Percentiles rank a stretch among this genome's conserved stretches.
These are phyloP conservation scores for Monoplex corrugatus DNA, from an alignment of 2,888 invertebrate genomes.

Conservation along the genomic window DNA sequence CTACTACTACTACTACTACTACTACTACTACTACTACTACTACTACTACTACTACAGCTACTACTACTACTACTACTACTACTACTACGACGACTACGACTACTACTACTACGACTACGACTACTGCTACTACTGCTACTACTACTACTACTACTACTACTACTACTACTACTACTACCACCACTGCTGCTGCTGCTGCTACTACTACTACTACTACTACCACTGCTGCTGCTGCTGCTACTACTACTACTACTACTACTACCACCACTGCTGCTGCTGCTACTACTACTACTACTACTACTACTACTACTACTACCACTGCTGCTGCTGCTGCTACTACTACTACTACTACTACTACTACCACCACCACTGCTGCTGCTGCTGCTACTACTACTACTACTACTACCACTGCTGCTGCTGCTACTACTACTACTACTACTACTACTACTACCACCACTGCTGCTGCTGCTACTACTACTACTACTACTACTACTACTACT, in stretches of 20 bases:
- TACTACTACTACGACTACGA: background rate
- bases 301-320: conserved; percentile 26
- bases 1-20: no score
- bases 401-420: background rate
- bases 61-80: no score
- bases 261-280: conserved; percentile 21
- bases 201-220: conserved; percentile 40
- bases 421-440: background rate
- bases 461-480: background rate
- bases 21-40: no score
- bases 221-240: no score
- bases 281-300: conserved; percentile 36
- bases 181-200: conserved; percentile 37
- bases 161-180: conserved; percentile 44
- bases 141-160: conserved; percentile 45
- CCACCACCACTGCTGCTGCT: background rate
- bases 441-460: background rate
- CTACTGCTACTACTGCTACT: conserved; percentile 39
- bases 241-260: conserved; percentile 39
- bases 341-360: background rate
- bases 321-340: conserved; percentile 26
- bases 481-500: no score
- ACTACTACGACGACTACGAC: background rate
- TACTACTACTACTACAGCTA: no score
- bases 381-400: background rate